Conservation (phyloP, 2,797 vertebrate species). For the Pangasius macronema region DNA sequence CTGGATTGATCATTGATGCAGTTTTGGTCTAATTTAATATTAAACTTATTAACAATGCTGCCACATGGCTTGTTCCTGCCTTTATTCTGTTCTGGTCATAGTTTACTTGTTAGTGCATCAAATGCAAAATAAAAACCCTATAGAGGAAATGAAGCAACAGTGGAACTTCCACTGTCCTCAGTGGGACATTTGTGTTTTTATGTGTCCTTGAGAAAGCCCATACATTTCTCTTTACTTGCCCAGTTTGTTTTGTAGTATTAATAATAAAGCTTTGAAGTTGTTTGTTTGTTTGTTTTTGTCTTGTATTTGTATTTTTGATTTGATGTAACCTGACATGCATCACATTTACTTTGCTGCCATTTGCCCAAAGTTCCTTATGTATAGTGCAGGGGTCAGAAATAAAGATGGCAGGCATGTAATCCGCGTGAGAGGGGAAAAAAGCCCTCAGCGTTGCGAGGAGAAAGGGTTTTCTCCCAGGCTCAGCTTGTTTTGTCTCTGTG, state of each 20-base stretch:
- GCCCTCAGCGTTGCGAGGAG: conserved; percentile 85
- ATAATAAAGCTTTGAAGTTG: conserved; percentile 17
- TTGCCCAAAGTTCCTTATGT: conserved; percentile 46
- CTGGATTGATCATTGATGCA: not conserved
- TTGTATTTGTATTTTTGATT: conserved; percentile 42
- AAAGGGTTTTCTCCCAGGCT: conserved; percentile 89
- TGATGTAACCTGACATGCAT: conserved; percentile 46
- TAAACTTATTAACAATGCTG: not conserved
- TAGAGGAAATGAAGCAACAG: not conserved
- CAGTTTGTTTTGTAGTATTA: conserved; percentile 27
- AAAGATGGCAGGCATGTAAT: conserved; percentile 78
- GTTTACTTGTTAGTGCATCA: conserved; percentile 13
- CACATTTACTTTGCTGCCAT: conserved; percentile 49
- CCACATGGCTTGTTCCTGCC: not conserved
- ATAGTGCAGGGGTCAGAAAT: conserved; percentile 65
- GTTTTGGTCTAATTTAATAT: not conserved
- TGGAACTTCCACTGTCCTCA: not conserved
- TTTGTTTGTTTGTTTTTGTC: not conserved
- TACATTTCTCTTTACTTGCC: conserved; percentile 11
- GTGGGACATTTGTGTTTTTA: not conserved
- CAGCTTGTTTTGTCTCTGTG: conserved; percentile 80
- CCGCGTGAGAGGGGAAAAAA: conserved; percentile 68
- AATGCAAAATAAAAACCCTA: not conserved
- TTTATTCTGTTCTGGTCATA: not conserved
- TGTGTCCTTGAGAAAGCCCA: conserved; percentile 25